Conservation (phyloP, 1,140 invertebrate species). For the Papilio machaon region DNA sequence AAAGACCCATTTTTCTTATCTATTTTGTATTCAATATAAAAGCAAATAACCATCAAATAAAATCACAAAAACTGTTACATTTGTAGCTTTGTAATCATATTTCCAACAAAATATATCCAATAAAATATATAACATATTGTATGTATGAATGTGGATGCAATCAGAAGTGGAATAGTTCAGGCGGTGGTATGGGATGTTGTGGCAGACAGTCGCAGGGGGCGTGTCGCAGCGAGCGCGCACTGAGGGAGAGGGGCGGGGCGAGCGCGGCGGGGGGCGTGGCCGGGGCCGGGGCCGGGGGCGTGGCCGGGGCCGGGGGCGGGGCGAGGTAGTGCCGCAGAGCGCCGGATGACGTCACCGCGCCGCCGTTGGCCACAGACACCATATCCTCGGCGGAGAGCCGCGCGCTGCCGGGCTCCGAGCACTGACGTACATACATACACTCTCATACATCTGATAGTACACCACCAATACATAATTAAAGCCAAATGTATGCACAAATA, state of each 20-base stretch:
- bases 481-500: too few species aligned
- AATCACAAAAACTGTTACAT: too few species aligned
- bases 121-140: not conserved
- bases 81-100: not conserved
- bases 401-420: slow-evolving; percentile 52
- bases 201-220: slow-evolving; percentile 50
- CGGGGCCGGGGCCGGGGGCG: too few species aligned
- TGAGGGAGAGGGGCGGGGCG: slow-evolving; percentile 57
- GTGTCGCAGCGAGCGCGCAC: slow-evolving; percentile 49
- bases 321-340: slow-evolving; percentile 74
- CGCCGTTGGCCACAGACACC: slow-evolving; percentile 75
- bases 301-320: slow-evolving; percentile 48
- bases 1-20: too few species aligned
- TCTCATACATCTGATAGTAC: not conserved
- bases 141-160: not conserved
- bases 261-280: slow-evolving; percentile 44
- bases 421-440: not conserved
- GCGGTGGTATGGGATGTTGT: slow-evolving; percentile 64
- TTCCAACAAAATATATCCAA: not conserved
- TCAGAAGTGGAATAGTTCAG: slow-evolving; percentile 72
- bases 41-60: too few species aligned
- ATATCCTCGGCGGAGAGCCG: slow-evolving; percentile 74
- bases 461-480: not conserved
- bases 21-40: too few species aligned
- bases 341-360: slow-evolving; percentile 66